Evolutionary conservation across 2,113 vertebrate species (phyloP), one percentile per base, ranked within the genome.

Genomic region (Cyprinus carpio): DNA sequence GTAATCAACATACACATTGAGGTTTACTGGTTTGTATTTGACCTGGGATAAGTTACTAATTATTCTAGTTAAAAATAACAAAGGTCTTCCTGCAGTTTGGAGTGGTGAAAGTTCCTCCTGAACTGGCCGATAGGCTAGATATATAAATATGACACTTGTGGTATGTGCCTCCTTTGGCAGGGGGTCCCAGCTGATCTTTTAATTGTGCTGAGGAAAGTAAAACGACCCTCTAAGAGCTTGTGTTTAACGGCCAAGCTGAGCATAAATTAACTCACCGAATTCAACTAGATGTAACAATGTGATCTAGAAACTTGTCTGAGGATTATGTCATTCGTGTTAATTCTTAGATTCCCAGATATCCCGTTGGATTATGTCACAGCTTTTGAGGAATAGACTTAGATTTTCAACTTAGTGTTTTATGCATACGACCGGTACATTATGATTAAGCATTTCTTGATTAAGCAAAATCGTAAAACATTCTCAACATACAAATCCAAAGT

Each of bases 131-230:
- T 65, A 40, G 58, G 79, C 79, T 64, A 64, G 29, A 81, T 81
- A 81, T 81, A 81, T 81, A 60, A 81, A 84, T 86, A 69, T 89
- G 91, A 91, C 87, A 92, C 89, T 90, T 90, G 89, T 92, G 88
- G 88, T 84, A 86, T 80, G 54, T 74, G 72, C 87, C 51, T 65
- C 58, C 72, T 84, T 87, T 80, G 89, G 58, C 62, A 84, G 81
- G 84, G 43, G 69, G 37, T 54, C 89, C 89, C 90, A 85, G 23
- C 62, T 86, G 84, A 84, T 80, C 83, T 92, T 88, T 79, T 46
- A 90, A 88, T 89, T 85, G 77, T 84, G 86, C 81, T 83, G 72
- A 72, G 40, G 60, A 67, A 67, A 81, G 60, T 81, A 81, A 51
- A 77, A 77, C 31, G 2, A 11, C 18, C 71, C 25, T 58, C 27